Base-by-base conservation (phyloP, 2,888 invertebrate species). In the Cancer borealis region DNA sequence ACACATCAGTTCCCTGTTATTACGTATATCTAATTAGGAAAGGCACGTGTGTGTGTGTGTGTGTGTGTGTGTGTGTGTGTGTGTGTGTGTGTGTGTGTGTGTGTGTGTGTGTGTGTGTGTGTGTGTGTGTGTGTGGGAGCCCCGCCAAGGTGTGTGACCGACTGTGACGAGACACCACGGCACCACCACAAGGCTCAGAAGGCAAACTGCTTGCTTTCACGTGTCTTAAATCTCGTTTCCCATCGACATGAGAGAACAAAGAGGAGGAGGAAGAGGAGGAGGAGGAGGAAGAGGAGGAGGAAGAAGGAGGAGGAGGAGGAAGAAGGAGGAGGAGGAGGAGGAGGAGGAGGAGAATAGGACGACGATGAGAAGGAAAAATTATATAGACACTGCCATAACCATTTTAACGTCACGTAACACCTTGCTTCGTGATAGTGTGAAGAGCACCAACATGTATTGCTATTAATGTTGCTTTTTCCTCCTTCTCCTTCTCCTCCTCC, bases 161-260 rank as follows among this genome's bases (percentile, higher is more conserved):
- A 39, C 39, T 39, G n/a, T n/a, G n/a, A n/a, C n/a, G n/a, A n/a
- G n/a, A n/a, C n/a, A n/a, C n/a, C n/a, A 4, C 14, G 60, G 60
- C 60, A 60, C 0, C 60, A 60, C 17, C 60, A 60, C 60, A 17
- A 14, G 17, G 0, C 73, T 73, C n/a, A 26, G 73, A 79, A 79
- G 73, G 73, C 73, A 79, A 79, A 79, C 73, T 79, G 73, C 73
- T 26, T 79, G 73, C 73, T 26, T 79, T 79, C 26, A 79, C 73
- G 73, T 79, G 73, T 26, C 73, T 60, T 17, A 60, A 60, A 60
- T 60, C 60, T 60, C 60, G 60, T 21, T 60, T 12, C 21, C 21
- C 21, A 21, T 3, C 60, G 60, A 60, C 21, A 79, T 6, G 84
- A 12, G 84, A 84, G 84, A 84, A 84, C 39, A 84, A 39, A 84